These are phyloP conservation scores for Antheraea assamensis DNA, from an alignment of 2,888 invertebrate species.

Conservation along the genomic window DNA sequence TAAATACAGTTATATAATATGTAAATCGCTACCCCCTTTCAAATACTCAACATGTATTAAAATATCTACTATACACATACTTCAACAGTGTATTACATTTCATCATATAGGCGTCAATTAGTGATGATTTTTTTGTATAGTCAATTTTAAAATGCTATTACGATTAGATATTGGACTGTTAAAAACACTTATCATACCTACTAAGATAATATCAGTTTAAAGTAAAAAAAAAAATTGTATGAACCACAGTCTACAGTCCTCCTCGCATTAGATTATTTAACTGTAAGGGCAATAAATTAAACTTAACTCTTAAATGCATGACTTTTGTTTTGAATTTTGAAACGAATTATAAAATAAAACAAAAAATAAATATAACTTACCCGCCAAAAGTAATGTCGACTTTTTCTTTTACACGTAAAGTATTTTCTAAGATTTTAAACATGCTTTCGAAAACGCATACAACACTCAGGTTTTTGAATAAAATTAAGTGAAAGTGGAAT, in stretches of 20 bases:
- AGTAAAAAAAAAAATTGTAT: too few species aligned
- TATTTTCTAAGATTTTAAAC: too few species aligned
- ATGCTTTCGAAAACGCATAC: too few species aligned
- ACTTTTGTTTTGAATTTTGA: too few species aligned
- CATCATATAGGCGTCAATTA: not conserved
- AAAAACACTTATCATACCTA: not conserved
- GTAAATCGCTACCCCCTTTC: constrained; percentile 47
- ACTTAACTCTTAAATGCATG: too few species aligned
- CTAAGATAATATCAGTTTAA: not conserved
- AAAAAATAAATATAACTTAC: too few species aligned
- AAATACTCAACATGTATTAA: constrained; percentile 32
- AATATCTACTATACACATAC: not conserved
- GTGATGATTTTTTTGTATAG: not conserved
- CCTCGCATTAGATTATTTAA: not conserved
- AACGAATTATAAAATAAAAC: too few species aligned
- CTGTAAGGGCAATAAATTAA: not conserved
- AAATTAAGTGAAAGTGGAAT: too few species aligned
- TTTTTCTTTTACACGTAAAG: too few species aligned
- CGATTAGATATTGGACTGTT: not conserved
- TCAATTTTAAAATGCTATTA: not conserved
- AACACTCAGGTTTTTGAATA: too few species aligned
- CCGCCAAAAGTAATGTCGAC: too few species aligned
- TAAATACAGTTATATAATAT: not conserved
- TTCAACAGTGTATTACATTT: not conserved
- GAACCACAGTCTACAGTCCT: not conserved